Percentiles rank a stretch among this genome's conserved stretches.
Conservation (phyloP, 2,797 vertebrate species). For the Acrossocheilus fasciatus region DNA sequence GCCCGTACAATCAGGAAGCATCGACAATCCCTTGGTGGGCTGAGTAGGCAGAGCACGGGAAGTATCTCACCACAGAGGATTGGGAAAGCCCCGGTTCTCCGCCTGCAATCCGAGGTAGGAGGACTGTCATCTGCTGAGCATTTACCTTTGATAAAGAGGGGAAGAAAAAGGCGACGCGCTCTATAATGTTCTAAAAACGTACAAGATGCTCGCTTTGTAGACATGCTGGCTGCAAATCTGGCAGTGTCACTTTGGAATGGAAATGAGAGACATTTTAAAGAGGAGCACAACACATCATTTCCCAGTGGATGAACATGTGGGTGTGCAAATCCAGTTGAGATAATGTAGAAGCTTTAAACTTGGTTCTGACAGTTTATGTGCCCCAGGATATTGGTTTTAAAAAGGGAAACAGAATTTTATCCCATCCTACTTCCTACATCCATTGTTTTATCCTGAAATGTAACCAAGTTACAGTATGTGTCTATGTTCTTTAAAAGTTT, state of each 20-base stretch:
- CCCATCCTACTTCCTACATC: slow-evolving; percentile 16
- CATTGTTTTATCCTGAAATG: slow-evolving; percentile 20
- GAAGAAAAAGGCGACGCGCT: neutral
- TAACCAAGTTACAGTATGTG: neutral
- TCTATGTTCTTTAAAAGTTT: slow-evolving; percentile 14
- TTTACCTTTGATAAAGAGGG: slow-evolving; percentile 55
- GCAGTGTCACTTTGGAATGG: slow-evolving; percentile 71
- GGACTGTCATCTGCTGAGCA: slow-evolving; percentile 72
- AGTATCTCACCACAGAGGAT: slow-evolving; percentile 73
- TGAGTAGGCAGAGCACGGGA: slow-evolving; percentile 71
- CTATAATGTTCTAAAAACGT: slow-evolving; percentile 70
- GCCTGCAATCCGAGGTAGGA: slow-evolving; percentile 79
- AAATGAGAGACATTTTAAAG: slow-evolving; percentile 61
- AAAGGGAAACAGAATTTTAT: slow-evolving; percentile 61
- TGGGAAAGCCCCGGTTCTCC: slow-evolving; percentile 73
- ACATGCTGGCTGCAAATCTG: slow-evolving; percentile 73
- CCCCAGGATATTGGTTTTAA: slow-evolving; percentile 71
- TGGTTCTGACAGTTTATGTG: slow-evolving; percentile 66
- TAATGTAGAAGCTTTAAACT: slow-evolving; percentile 34
- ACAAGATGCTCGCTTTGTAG: slow-evolving; percentile 75
- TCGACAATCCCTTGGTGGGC: slow-evolving; percentile 73
- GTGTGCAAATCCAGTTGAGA: slow-evolving; percentile 33
- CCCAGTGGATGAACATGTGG: slow-evolving; percentile 23
- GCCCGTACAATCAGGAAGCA: slow-evolving; percentile 77
- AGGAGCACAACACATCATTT: slow-evolving; percentile 26